Evolutionary conservation across 2,113 vertebrate genomes (phyloP).

Genomic region (Theristicus caerulescens): DNA sequence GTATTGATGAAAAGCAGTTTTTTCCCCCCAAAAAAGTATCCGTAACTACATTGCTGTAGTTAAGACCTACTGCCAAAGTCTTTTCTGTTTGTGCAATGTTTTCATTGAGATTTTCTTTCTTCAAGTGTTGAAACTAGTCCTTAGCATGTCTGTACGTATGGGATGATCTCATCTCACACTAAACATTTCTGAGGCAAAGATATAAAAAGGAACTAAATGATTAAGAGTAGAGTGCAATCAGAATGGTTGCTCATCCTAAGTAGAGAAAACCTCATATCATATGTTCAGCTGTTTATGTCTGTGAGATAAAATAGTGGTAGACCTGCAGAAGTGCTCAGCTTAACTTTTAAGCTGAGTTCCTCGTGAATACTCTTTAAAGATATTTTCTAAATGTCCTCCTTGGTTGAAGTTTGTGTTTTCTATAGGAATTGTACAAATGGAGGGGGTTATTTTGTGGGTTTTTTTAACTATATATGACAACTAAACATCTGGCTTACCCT

Average conservation of each 20-base stretch:
- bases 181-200: background rate
- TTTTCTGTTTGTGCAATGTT: constrained; percentile 6
- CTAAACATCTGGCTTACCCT: background rate
- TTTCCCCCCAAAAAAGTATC: background rate
- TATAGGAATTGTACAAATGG: background rate
- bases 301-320: background rate
- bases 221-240: background rate
- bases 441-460: background rate
- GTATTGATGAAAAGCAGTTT: background rate
- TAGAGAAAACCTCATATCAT: background rate
- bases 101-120: constrained; percentile 15
- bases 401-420: background rate
- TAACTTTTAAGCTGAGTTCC: background rate
- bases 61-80: background rate
- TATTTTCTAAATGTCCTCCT: background rate
- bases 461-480: background rate
- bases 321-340: background rate
- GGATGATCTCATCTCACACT: background rate
- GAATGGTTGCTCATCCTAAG: background rate
- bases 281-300: background rate
- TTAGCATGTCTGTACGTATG: background rate
- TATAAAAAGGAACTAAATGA: background rate
- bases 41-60: background rate
- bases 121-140: background rate
- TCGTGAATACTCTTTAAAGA: background rate